Evolutionary conservation across 2,797 vertebrate species (phyloP).

Genomic region (Rhodeus uyekii): DNA sequence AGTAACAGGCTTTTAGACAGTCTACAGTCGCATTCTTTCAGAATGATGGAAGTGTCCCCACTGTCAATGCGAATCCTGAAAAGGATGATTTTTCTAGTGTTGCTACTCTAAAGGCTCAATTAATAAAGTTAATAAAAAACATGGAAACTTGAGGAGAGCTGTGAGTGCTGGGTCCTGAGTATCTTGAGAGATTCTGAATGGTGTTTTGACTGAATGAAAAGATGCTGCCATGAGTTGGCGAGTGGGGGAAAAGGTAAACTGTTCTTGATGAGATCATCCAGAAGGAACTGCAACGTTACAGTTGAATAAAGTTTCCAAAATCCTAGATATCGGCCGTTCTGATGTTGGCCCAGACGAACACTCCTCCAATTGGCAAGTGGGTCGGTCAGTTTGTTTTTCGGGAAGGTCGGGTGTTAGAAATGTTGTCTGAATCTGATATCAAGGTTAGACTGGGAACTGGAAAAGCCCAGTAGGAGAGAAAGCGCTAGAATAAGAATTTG

Average conservation of each 20-base stretch:
- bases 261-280: not conserved
- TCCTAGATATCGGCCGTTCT: not conserved
- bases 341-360: not conserved
- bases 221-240: no score
- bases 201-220: not conserved
- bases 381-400: not conserved
- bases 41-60: no score
- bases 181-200: not conserved
- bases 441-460: not conserved
- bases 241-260: no score
- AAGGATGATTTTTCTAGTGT: no score
- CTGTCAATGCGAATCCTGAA: not conserved
- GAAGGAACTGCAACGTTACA: not conserved
- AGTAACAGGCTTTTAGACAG: not conserved
- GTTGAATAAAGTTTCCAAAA: not conserved
- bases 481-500: not conserved
- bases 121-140: no score
- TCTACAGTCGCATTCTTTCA: not conserved
- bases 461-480: not conserved
- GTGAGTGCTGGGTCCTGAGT: no score
- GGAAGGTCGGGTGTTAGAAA: not conserved
- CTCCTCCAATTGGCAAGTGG: not conserved
- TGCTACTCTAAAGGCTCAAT: no score
- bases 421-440: not conserved
- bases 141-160: no score